Evolutionary conservation across 2,888 invertebrate genomes (phyloP).

Genomic region (Noctuana brunneofusca): DNA sequence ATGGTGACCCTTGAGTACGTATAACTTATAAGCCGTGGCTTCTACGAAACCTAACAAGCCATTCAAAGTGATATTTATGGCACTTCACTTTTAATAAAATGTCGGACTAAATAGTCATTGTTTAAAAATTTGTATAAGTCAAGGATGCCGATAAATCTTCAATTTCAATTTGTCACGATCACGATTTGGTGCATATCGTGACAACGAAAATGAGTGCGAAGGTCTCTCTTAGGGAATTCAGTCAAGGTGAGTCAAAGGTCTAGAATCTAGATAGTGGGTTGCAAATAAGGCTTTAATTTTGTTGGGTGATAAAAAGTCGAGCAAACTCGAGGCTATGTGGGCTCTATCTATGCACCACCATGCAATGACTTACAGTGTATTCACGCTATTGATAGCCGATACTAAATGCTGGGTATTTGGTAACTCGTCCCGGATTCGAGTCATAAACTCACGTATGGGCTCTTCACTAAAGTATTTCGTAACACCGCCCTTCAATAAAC

Average conservation of each 20-base stretch:
- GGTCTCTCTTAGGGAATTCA: constrained; percentile 59
- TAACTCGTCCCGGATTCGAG: constrained; percentile 27
- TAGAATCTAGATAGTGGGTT: constrained; percentile 37
- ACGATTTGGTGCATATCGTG: constrained; percentile 56
- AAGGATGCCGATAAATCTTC: constrained; percentile 68
- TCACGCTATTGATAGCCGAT: constrained; percentile 22
- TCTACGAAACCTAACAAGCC: constrained; percentile 11
- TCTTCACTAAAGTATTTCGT: constrained; percentile 25
- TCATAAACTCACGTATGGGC: constrained; percentile 25
- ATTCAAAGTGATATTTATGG: constrained; percentile 24
- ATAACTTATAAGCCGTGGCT: constrained; percentile 13
- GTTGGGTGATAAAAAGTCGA: constrained; percentile 40
- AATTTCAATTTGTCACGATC: constrained; percentile 73
- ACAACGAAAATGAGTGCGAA: constrained; percentile 50
- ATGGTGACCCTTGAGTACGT: constrained; percentile 12
- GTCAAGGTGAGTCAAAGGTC: constrained; percentile 46
- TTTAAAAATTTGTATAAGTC: constrained; percentile 69
- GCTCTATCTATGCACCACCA: constrained; percentile 62
- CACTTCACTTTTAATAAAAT: constrained; percentile 41
- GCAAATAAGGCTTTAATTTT: constrained; percentile 21
- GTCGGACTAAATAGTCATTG: constrained; percentile 55
- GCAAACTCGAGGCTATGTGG: constrained; percentile 56
- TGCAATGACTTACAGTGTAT: constrained; percentile 39
- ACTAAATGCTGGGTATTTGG: constrained; percentile 22
- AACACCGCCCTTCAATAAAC: constrained; percentile 14